Evolutionary conservation across 2,797 vertebrate species (phyloP), one percentile per base, ranked within the genome.

Genomic region (Nyctibius grandis): DNA sequence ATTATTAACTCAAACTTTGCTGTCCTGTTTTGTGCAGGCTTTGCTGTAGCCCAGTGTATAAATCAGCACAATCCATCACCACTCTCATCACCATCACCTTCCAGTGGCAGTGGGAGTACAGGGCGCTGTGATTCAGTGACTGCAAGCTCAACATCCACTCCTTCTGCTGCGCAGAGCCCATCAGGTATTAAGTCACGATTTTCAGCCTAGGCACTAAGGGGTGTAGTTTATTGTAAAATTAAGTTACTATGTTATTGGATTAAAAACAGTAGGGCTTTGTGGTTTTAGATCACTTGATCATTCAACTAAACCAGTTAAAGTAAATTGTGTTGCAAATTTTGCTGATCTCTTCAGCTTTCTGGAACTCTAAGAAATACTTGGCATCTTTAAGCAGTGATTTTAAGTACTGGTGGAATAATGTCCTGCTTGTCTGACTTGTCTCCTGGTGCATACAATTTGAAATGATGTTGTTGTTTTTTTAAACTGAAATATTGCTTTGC

Each of bases 11-110:
- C 6, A 59, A 91, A 56, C 33, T 12, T 81, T 18, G 1, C 22
- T 65, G 12, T 88, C 60, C 65, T 96, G 23, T 96, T 95, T 96
- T 96, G n/a, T n/a, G 16, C 97, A 99, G 99, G 99, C 89, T 99
- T 99, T 65, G 99, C 99, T 2, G 99, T 99, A 88, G 99, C 99
- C 92, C 99, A 99, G 95, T 99, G 98, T 91, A 98, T 99, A 88
- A 98, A 98, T 79, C 99, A 99, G 96, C 98, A 98, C 93, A 98
- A 97, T 83, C 97, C 98, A 15, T 98, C 98, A 0, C 98, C 99
- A 6, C 96, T 99, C 47, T 98, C 99, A 3, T 99, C 99, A 4
- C 98, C 98, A 0, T 99, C 98, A 0, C 98, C 98, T 36, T 98
- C 99, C 86, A 97, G 98, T 40, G 96, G 97, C 88, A 98, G 97